Percentiles rank a stretch among this genome's conserved stretches.
Conservation (phyloP, 2,113 vertebrate genomes). For the Ailurus styani region DNA sequence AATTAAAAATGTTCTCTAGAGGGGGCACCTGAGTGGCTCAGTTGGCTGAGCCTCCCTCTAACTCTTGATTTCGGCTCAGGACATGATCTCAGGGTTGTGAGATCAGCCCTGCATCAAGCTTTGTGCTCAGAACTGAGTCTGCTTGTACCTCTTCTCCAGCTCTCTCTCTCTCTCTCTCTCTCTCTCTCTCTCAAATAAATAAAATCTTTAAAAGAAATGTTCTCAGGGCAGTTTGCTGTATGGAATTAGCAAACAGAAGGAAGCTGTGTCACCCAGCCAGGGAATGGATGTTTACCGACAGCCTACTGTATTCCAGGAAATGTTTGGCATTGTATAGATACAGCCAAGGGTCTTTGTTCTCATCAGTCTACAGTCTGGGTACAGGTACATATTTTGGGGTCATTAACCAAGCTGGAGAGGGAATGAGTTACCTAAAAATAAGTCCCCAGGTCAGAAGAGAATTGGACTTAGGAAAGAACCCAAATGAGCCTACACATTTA, state of each 20-base stretch:
- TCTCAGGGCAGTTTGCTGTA: neutral
- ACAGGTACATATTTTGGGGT: neutral
- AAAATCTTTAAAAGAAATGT: neutral
- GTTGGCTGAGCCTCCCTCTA: neutral
- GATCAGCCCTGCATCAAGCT: neutral
- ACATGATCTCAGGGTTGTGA: neutral
- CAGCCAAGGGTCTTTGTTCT: neutral
- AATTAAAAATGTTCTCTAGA: neutral
- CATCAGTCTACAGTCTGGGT: neutral
- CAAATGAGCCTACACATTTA: neutral
- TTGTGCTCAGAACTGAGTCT: neutral
- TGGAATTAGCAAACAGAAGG: neutral
- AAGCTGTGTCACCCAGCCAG: neutral
- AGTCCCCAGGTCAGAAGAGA: neutral
- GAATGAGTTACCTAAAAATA: neutral
- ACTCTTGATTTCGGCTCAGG: neutral
- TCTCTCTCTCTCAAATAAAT: neutral
- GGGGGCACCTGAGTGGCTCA: neutral
- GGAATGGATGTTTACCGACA: neutral
- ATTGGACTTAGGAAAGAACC: neutral
- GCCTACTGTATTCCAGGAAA: neutral
- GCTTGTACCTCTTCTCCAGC: neutral
- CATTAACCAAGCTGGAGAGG: neutral
- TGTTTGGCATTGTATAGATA: neutral
- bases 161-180: neutral